These are phyloP conservation scores for Heterohyrax brucei DNA, from an alignment of 2,797 vertebrate species.

Conservation along the genomic window DNA sequence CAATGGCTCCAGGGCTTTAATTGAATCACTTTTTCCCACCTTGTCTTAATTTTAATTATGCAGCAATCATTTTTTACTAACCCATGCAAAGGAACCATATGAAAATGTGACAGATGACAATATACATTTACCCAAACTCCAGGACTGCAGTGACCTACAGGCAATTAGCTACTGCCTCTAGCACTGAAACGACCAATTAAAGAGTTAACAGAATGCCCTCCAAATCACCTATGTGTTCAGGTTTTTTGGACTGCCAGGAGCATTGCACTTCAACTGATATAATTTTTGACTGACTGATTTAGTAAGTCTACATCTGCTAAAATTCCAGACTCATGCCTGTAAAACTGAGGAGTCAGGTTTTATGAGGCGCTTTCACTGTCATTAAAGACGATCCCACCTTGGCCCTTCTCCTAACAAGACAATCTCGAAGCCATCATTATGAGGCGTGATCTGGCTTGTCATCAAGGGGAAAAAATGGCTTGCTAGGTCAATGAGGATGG, in stretches of 20 bases:
- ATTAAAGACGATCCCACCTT: conserved; percentile 92
- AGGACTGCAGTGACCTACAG: conserved; percentile 91
- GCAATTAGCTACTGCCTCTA: conserved; percentile 92
- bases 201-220: conserved; percentile 93
- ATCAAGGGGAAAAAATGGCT: conserved; percentile 88
- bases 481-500: conserved; percentile 90
- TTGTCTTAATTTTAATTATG: conserved; percentile 92
- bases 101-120: conserved; percentile 93
- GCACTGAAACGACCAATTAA: conserved; percentile 92
- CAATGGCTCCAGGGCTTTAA: conserved; percentile 91
- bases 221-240: conserved; percentile 91
- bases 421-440: conserved; percentile 90
- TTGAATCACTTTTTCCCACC: conserved; percentile 91
- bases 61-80: conserved; percentile 91
- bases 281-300: conserved; percentile 93
- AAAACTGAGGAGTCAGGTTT: conserved; percentile 90
- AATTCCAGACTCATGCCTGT: conserved; percentile 89
- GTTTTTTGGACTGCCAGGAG: conserved; percentile 91
- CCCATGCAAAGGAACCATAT: conserved; percentile 89
- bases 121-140: conserved; percentile 92
- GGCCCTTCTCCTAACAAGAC: conserved; percentile 92
- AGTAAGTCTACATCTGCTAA: conserved; percentile 90
- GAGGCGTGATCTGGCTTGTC: conserved; percentile 90
- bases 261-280: conserved; percentile 89
- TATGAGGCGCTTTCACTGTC: conserved; percentile 91